Conservation (phyloP, 2,797 vertebrate genomes). For the Argya squamiceps region DNA sequence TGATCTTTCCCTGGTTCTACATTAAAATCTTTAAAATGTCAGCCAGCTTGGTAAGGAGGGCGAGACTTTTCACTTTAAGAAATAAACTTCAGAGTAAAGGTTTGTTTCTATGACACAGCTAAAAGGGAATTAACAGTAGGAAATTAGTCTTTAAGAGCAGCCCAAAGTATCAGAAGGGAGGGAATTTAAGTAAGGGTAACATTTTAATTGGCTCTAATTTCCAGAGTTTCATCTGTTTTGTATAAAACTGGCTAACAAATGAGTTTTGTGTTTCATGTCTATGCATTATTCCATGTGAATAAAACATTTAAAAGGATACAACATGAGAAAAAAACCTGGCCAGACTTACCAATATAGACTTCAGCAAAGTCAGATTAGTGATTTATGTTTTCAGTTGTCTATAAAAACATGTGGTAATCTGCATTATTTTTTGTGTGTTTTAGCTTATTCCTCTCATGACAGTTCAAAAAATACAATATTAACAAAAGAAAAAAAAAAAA, state of each 20-base stretch:
- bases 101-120: not conserved
- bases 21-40: not conserved
- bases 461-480: not conserved
- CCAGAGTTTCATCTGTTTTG: not conserved
- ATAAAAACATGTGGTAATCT: not conserved
- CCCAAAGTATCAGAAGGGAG: not conserved
- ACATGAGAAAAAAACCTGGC: not conserved
- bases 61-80: not conserved
- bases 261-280: not conserved
- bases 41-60: not conserved
- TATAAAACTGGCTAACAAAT: not conserved
- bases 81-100: not conserved
- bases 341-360: not conserved
- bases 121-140: not conserved
- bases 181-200: not conserved
- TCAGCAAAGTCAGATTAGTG: not conserved
- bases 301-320: not conserved
- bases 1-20: not conserved
- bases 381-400: not conserved
- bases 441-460: not conserved
- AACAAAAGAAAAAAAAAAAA: not conserved
- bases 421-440: not conserved
- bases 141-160: not conserved
- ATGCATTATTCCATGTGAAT: not conserved
- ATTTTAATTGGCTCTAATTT: not conserved